phyloP scores from a whole-genome alignment of 1,140 invertebrate species.

The Coelopa frigida region DNA sequence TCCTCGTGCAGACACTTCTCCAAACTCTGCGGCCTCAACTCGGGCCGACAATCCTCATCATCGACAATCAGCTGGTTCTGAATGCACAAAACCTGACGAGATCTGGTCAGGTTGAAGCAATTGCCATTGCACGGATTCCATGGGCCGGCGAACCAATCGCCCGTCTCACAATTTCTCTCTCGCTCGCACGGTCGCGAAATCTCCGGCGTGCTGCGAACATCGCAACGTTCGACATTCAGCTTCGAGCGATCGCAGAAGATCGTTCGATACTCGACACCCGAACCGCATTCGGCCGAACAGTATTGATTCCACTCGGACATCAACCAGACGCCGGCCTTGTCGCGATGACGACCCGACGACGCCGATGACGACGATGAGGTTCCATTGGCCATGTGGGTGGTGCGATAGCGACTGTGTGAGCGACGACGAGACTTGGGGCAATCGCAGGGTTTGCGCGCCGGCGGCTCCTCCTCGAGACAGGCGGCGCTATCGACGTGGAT shows the following conservation, averaged over 20 bases:
- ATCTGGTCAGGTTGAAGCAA: slow-evolving; percentile 46
- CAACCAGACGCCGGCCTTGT: slow-evolving; percentile 28
- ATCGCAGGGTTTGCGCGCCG: slow-evolving; percentile 35
- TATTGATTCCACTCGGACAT: slow-evolving; percentile 43
- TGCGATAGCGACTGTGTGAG: slow-evolving; percentile 22
- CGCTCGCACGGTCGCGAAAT: slow-evolving; percentile 54
- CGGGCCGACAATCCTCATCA: slow-evolving; percentile 42
- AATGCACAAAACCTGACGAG: slow-evolving; percentile 46
- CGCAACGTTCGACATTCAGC: slow-evolving; percentile 48
- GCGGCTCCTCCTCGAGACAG: slow-evolving; percentile 47
- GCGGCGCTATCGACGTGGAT: slow-evolving; percentile 49
- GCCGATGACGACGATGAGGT: too few species aligned
- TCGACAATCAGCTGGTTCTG: slow-evolving; percentile 44
- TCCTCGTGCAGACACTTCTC: slow-evolving; percentile 46
- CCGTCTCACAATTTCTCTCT: slow-evolving; percentile 52
- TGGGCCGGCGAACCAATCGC: slow-evolving; percentile 61
- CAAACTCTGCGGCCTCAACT: slow-evolving; percentile 26
- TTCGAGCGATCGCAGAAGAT: slow-evolving; percentile 44
- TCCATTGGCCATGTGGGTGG: slow-evolving; percentile 9
- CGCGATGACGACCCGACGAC: slow-evolving; percentile 15
- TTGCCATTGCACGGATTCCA: slow-evolving; percentile 54
- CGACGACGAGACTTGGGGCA: slow-evolving; percentile 32
- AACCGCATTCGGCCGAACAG: slow-evolving; percentile 34
- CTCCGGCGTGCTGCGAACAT: slow-evolving; percentile 53
- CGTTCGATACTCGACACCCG: slow-evolving; percentile 33